Conservation (phyloP, 2,113 vertebrate genomes). For the Leucoraja erinaceus region DNA sequence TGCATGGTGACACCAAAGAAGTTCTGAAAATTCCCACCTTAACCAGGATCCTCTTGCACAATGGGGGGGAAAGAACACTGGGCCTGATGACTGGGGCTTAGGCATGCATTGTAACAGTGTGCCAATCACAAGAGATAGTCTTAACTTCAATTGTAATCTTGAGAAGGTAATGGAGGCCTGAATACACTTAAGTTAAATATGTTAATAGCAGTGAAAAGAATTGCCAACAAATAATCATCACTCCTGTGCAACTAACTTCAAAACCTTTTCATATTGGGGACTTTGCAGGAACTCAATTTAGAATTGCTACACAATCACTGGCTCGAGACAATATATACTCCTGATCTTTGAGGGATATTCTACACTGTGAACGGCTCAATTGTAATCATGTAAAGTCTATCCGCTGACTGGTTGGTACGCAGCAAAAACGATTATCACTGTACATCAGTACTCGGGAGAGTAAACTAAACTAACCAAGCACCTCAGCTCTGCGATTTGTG, state of each 20-base stretch:
- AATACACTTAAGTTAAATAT: neutral
- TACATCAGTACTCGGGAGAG: neutral
- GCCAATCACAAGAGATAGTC: neutral
- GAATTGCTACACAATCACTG: neutral
- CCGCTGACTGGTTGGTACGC: too few relatives aligned
- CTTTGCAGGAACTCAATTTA: neutral
- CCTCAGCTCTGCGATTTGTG: neutral
- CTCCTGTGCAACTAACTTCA: neutral
- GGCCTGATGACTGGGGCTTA: neutral
- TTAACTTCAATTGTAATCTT: neutral
- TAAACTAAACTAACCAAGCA: neutral
- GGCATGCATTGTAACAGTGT: neutral
- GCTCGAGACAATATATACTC: neutral
- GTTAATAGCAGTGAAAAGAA: neutral
- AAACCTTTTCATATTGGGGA: neutral
- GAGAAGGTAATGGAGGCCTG: too few relatives aligned
- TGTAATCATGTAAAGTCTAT: too few relatives aligned
- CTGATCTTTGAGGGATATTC: neutral
- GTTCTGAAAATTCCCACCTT: neutral
- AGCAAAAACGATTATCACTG: too few relatives aligned
- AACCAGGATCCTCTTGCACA: neutral
- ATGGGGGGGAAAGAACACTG: neutral
- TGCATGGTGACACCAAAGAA: neutral
- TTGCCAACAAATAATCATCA: neutral
- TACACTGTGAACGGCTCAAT: too few relatives aligned